Conservation (phyloP, 2,113 vertebrate genomes). For the Delphinapterus leucas region DNA sequence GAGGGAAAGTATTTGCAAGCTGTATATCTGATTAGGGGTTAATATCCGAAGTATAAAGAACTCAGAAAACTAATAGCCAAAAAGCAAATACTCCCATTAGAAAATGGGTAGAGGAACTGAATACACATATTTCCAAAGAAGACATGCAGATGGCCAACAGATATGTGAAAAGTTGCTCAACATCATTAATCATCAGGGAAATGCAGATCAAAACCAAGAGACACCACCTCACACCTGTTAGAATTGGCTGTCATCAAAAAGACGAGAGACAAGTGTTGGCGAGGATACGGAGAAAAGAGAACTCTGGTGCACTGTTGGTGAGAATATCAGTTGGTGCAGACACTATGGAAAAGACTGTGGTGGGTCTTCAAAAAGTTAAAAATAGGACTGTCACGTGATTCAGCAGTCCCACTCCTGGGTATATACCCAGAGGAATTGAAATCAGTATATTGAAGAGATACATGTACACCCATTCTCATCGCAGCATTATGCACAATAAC, state of each 20-base stretch:
- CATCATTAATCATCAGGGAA: background rate
- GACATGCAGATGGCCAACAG: background rate
- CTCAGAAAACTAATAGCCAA: background rate
- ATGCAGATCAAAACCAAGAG: background rate
- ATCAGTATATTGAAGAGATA: background rate
- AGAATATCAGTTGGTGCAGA: background rate
- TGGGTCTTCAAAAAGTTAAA: background rate
- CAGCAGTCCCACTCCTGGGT: background rate
- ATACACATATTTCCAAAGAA: background rate
- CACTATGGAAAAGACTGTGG: background rate
- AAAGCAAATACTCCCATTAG: background rate
- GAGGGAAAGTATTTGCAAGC: background rate
- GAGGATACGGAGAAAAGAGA: background rate
- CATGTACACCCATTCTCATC: background rate
- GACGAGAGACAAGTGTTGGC: background rate
- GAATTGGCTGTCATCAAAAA: background rate
- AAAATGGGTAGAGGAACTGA: background rate
- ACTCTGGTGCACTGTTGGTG: background rate
- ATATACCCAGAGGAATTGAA: background rate
- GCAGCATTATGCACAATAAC: background rate
- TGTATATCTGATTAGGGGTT: background rate
- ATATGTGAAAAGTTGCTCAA: background rate
- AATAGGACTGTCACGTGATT: background rate
- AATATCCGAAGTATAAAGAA: background rate
- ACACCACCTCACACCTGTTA: background rate